Percentiles rank a stretch among this genome's conserved stretches.
phyloP scores from a whole-genome alignment of 2,113 vertebrate species.

The Carassius carassius region DNA sequence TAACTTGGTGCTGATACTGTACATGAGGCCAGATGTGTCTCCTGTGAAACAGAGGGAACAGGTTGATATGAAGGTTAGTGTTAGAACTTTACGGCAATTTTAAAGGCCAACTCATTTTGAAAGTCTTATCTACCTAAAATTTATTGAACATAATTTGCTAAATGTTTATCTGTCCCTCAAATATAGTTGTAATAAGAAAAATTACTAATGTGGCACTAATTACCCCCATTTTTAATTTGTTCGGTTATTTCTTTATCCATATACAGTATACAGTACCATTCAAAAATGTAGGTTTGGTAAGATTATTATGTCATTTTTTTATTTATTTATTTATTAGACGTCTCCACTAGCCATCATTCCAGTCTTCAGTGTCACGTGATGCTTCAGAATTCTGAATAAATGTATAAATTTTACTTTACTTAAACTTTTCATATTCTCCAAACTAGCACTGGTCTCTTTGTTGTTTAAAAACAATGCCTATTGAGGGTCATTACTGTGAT shows the following conservation, averaged over 20 bases:
- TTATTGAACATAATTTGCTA: too few relatives aligned
- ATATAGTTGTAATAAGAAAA: too few relatives aligned
- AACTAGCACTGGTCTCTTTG: neutral
- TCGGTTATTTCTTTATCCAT: neutral
- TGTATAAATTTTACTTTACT: neutral
- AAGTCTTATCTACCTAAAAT: too few relatives aligned
- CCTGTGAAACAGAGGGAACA: neutral
- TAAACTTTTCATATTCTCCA: neutral
- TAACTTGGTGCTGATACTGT: neutral
- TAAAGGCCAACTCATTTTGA: neutral
- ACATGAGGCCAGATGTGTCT: neutral
- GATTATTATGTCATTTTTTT: too few relatives aligned
- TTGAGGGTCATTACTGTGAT: slow-evolving; percentile 27
- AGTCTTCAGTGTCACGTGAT: neutral
- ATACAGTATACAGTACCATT: neutral
- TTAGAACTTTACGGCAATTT: neutral
- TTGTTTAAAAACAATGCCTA: slow-evolving; percentile 37
- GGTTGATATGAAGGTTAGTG: neutral
- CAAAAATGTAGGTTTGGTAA: neutral
- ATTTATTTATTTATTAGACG: neutral
- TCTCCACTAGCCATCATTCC: neutral
- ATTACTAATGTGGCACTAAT: too few relatives aligned
- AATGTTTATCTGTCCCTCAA: too few relatives aligned
- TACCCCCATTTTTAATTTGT: too few relatives aligned
- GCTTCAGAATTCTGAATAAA: neutral